Percentiles rank a stretch among this genome's conserved stretches.
Conservation (phyloP, 2,797 vertebrate species). For the Enteromius fasciolatus region DNA sequence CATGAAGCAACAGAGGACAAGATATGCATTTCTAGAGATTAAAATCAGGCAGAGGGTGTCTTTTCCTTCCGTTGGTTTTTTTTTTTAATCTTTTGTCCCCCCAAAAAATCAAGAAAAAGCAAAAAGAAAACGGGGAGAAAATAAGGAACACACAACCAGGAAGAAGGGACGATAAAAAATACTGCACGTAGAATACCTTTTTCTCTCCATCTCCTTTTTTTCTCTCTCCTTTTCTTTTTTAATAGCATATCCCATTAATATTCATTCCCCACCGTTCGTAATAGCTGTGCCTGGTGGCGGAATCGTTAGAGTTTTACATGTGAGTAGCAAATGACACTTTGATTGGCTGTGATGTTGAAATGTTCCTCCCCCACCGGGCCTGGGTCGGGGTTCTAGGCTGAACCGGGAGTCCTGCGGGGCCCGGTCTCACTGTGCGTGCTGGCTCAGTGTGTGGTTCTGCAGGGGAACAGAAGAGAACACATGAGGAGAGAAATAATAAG, state of each 20-base stretch:
- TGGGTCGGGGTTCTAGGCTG: constrained; percentile 93
- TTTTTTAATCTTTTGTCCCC: constrained; percentile 70
- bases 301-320: constrained; percentile 99
- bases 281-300: constrained; percentile 99
- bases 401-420: constrained; percentile 95
- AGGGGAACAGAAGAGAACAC: constrained; percentile 91
- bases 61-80: constrained; percentile 61
- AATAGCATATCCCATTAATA: constrained; percentile 99
- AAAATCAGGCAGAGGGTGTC: constrained; percentile 84
- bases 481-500: constrained; percentile 98
- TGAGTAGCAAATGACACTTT: constrained; percentile 99
- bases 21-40: constrained; percentile 89
- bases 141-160: constrained; percentile 86
- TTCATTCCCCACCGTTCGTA: constrained; percentile 99
- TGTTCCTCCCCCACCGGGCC: constrained; percentile 95
- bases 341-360: constrained; percentile 99
- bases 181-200: constrained; percentile 99
- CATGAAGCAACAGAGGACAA: constrained; percentile 90
- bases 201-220: constrained; percentile 69
- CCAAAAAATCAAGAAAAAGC: constrained; percentile 74
- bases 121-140: constrained; percentile 63
- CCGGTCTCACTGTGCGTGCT: constrained; percentile 98
- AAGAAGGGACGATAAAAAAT: constrained; percentile 96
- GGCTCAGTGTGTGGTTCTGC: constrained; percentile 99
- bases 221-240: constrained; percentile 76